Evolutionary conservation across 2,888 invertebrate genomes (phyloP), one percentile per base, ranked within the genome.

Genomic region (Watsonalla cultraria): DNA sequence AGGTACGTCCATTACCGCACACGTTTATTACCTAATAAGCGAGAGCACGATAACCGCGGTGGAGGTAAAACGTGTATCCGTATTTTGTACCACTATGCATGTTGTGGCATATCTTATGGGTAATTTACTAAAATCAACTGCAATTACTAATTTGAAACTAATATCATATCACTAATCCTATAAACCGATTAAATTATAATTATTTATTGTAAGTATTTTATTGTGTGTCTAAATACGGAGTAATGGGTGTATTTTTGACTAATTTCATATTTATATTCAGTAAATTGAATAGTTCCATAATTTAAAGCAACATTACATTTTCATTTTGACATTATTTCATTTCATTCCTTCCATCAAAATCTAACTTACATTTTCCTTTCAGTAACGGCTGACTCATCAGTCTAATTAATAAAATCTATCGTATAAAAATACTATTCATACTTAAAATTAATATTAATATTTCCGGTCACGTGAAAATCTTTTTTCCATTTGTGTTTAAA

Each of bases 1-100:
- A 91, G 91, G 91, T 91, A 91, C 88, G 90, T 90, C 88, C 88
- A 86, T 89, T 86, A 84, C 86, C 86, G 87, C 11, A 84, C 85
- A 80, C 80, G 77, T 81, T 83, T 76, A 72, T 83, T 49, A 15
- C 37, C 74, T 74, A 78, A 69, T 82, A 82, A 83, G 80, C 74
- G 79, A 72, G 78, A 76, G 85, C 87, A 87, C 84, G 80, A 79
- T 86, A 74, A 73, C 61, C 64, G 60, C 70, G 90, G 88, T 89
- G 89, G 74, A 67, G 89, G 89, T 76, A 60, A 64, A 11, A 42
- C 42, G 42, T 42, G 42, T 54, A 42, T 47, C 58, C 55, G 60
- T 54, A 57, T 60, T 62, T 54, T 14, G 35, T 61, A 45, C 56
- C 62, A 62, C 60, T 56, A 55, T 57, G 65, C 68, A 70, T 65